Conservation (phyloP, 2,888 invertebrate species). For the Thymelicus sylvestris region DNA sequence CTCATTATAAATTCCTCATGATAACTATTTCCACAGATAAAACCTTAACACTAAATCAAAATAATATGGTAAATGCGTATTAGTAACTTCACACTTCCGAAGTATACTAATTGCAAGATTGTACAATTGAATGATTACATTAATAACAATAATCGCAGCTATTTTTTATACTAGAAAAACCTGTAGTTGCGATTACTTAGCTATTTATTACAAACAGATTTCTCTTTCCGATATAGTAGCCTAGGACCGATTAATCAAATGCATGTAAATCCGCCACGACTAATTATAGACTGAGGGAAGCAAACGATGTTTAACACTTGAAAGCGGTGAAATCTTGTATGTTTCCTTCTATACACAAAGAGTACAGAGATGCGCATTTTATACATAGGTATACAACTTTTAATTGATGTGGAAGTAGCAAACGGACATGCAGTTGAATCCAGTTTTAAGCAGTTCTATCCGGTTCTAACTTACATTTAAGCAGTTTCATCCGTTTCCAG, state of each 20-base stretch:
- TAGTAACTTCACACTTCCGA: neutral
- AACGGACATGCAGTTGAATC: neutral
- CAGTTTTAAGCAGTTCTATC: neutral
- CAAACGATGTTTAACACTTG: conserved; percentile 38
- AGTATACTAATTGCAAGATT: conserved; percentile 15
- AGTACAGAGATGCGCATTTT: conserved; percentile 20
- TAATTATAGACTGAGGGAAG: conserved; percentile 34
- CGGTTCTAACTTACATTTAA: too few species aligned
- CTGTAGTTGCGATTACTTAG: conserved; percentile 13
- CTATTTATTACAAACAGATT: conserved; percentile 33
- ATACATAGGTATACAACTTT: neutral
- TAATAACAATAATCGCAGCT: conserved; percentile 16
- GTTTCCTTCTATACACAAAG: conserved; percentile 46
- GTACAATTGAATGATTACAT: conserved; percentile 2
- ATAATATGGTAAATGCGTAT: neutral
- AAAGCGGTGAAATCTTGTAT: conserved; percentile 60
- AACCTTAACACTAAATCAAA: neutral
- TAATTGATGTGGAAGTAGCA: neutral
- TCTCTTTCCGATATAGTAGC: conserved; percentile 52
- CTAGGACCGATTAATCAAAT: conserved; percentile 36
- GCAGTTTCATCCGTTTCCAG: too few species aligned
- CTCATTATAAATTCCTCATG: too few species aligned
- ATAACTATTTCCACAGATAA: too few species aligned
- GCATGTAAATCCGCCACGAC: conserved; percentile 34
- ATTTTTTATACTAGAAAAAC: conserved; percentile 18